Evolutionary conservation across 2,888 invertebrate species (phyloP).

Genomic region (Anoplius nigerrimus): DNA sequence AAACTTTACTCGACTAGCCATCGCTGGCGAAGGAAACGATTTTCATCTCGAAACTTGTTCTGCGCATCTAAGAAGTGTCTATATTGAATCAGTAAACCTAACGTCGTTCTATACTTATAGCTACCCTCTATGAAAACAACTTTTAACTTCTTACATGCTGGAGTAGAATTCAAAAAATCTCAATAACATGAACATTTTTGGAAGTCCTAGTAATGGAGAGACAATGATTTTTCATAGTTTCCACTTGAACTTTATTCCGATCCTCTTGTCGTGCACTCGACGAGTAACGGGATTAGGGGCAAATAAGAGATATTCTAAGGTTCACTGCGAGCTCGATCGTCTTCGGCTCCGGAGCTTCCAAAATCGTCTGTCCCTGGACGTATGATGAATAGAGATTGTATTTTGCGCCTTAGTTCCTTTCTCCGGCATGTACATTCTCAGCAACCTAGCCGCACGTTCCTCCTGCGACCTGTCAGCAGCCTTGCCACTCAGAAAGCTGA

Average conservation of each 20-base stretch:
- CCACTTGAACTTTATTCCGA: neutral
- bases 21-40: constrained; percentile 27
- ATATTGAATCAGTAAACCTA: constrained; percentile 50
- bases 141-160: constrained; percentile 41
- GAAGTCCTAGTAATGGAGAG: constrained; percentile 61
- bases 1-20: constrained; percentile 41
- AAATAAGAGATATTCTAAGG: neutral
- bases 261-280: neutral
- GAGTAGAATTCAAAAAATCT: constrained; percentile 49
- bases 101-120: constrained; percentile 36
- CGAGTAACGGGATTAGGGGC: neutral
- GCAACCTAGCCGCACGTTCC: constrained; percentile 64
- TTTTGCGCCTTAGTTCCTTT: constrained; percentile 62
- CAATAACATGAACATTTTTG: constrained; percentile 57
- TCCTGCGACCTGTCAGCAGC: constrained; percentile 66
- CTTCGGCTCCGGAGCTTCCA: constrained; percentile 71
- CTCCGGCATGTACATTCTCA: constrained; percentile 69
- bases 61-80: constrained; percentile 45
- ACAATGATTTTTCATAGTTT: constrained; percentile 32
- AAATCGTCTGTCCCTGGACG: constrained; percentile 71
- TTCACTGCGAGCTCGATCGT: constrained; percentile 67
- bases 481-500: constrained; percentile 70
- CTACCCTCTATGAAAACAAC: constrained; percentile 52
- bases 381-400: constrained; percentile 70
- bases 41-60: constrained; percentile 24